Conservation (phyloP, 2,888 invertebrate species). For the Sminthurides aquaticus region DNA sequence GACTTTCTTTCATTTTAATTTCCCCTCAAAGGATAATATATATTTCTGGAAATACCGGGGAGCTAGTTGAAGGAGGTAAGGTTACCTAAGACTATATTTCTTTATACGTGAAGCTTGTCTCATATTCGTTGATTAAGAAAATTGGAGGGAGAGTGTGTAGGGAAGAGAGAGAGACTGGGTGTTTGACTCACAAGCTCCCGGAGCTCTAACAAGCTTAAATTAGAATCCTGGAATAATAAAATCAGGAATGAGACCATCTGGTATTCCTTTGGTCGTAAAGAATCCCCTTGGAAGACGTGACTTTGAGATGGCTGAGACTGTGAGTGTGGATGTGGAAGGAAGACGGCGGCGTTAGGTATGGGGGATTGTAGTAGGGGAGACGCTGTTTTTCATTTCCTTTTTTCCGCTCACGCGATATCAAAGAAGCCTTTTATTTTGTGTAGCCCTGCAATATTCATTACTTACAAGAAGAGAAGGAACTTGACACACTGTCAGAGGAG, state of each 20-base stretch:
- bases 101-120: no score
- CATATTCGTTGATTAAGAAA: background rate
- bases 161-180: background rate
- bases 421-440: background rate
- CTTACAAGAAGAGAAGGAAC: conserved; percentile 48
- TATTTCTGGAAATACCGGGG: no score
- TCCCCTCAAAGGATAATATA: no score
- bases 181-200: background rate
- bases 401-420: background rate
- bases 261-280: background rate
- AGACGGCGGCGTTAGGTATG: background rate
- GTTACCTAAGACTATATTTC: no score
- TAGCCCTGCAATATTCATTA: conserved; percentile 17
- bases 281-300: background rate
- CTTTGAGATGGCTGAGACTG: no score
- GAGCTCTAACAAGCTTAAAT: background rate
- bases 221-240: background rate
- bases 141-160: background rate
- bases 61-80: no score
- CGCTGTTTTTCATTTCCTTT: background rate
- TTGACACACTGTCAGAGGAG: conserved; percentile 46
- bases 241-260: background rate
- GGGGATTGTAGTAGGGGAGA: background rate
- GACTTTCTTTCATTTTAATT: no score
- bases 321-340: no score